Evolutionary conservation across 2,797 vertebrate genomes (phyloP).

Genomic region (Cossypha polioptera): DNA sequence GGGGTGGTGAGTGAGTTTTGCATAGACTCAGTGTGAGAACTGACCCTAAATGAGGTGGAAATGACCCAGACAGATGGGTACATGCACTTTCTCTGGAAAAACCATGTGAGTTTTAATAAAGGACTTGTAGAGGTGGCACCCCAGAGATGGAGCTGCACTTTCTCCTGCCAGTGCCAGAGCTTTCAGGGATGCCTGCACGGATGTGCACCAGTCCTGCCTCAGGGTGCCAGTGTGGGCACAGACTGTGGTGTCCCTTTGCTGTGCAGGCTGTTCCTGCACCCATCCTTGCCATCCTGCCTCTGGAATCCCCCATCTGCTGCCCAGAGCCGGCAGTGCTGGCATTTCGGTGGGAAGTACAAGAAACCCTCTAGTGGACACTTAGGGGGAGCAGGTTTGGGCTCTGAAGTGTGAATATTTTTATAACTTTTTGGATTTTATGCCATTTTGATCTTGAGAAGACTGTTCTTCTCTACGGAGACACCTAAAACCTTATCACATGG

Average conservation of each 20-base stretch:
- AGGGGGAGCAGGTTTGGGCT: background rate
- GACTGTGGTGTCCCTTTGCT: background rate
- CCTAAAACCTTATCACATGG: background rate
- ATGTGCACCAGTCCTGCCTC: background rate
- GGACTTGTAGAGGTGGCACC: background rate
- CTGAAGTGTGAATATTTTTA: background rate
- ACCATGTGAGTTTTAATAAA: background rate
- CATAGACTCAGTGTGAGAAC: background rate
- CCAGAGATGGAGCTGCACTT: background rate
- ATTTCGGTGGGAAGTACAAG: constrained; percentile 25
- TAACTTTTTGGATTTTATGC: background rate
- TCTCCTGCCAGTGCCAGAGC: background rate
- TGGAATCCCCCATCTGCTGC: background rate
- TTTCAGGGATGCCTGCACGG: rapidly evolving
- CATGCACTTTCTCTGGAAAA: background rate
- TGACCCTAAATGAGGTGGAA: background rate
- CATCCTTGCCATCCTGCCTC: background rate
- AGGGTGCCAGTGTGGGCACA: background rate
- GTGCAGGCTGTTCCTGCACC: background rate
- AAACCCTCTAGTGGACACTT: constrained; percentile 65
- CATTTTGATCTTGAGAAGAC: background rate
- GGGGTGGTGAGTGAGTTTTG: background rate
- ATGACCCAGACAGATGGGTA: background rate
- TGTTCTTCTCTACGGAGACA: background rate
- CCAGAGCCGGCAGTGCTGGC: rapidly evolving